Evolutionary conservation across 2,797 vertebrate species (phyloP), one percentile per base, ranked within the genome.

Genomic region (Fistularia tabacaria): DNA sequence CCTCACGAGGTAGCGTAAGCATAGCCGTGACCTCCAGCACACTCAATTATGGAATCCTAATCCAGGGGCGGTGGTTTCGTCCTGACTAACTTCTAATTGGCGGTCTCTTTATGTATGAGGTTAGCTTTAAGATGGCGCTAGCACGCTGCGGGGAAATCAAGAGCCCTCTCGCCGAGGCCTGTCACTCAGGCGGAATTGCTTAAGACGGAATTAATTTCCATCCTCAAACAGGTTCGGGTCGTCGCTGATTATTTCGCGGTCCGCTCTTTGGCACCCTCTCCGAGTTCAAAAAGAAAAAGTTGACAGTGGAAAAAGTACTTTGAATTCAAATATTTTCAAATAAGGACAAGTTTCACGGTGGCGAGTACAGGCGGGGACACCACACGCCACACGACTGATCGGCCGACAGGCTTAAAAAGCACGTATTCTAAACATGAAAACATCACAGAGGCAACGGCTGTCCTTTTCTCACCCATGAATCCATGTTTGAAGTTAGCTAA

Each of bases 41-140:
- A 79, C 82, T 85, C 73, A 82, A 85, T 86, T 85, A 85, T 75
- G 74, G 57, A 85, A 76, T 74, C 63, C 77, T 84, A 85, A 87
- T 82, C 73, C 66, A 62, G 50, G 62, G 10, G 74, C 3, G 54
- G 71, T 69, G 71, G 80, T 69, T n/a, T 55, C 61, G 65, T 65
- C 50, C 76, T 53, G 76, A 69, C 69, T 73, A 69, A 70, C 74
- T 80, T 58, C 74, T 87, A 85, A 85, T 84, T 86, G 78, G 76
- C 67, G 73, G 54, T 74, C 73, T 67, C 69, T 82, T 81, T 74
- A 83, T 84, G 77, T 82, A 84, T 78, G 77, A 83, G 82, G 79
- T 65, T 76, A 64, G 66, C 61, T 70, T 84, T 56, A 79, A 74
- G 67, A 79, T 47, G 69, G 69, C 66, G 66, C 36, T 46, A 59